Evolutionary conservation across 2,113 vertebrate genomes (phyloP), one percentile per base, ranked within the genome.

Genomic region (Oryzias celebensis): DNA sequence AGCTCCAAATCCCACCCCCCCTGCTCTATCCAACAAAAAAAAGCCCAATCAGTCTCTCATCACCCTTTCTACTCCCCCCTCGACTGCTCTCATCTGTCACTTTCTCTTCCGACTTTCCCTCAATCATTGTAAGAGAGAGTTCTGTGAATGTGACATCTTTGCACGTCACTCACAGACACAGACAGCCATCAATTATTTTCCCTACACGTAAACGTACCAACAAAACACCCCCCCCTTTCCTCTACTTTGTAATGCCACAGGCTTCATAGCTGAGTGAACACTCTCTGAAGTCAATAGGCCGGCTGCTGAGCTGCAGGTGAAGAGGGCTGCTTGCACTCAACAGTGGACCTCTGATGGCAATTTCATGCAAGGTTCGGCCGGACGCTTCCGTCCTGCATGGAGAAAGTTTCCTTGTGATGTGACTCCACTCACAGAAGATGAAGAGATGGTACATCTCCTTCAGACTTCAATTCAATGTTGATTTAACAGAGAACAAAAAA

Each of bases 351-450:
- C 76, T 73, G 83, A 91, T 63, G 52, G 88, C 79, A 82, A 92
- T 93, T 93, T 92, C 89, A 92, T 87, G 90, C 89, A 88, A 90
- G 85, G 76, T 86, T 91, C 88, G 74, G 81, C 73, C 82, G 0
- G 17, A 80, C 73, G 83, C 86, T 78, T 82, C 81, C 77, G 79
- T 36, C 74, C 78, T 85, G 91, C 92, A 90, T 84, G 62, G 49
- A 41, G 81, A 68, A 81, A 63, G 65, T 80, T 87, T 88, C 83
- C 80, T 68, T 86, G 72, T 74, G 68, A 47, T 70, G 71, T 56
- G 64, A 58, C 28, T 73, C 45, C 52, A 47, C 5, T 1, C 1
- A 28, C 26, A 28, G 5, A 6, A 28, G 26, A 28, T 28, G 7
- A 28, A 28, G 26, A 5, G 26, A 28, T 5, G 10, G 36, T 12